Evolutionary conservation across 2,113 vertebrate species (phyloP).

Genomic region (Tachysurus vachellii): DNA sequence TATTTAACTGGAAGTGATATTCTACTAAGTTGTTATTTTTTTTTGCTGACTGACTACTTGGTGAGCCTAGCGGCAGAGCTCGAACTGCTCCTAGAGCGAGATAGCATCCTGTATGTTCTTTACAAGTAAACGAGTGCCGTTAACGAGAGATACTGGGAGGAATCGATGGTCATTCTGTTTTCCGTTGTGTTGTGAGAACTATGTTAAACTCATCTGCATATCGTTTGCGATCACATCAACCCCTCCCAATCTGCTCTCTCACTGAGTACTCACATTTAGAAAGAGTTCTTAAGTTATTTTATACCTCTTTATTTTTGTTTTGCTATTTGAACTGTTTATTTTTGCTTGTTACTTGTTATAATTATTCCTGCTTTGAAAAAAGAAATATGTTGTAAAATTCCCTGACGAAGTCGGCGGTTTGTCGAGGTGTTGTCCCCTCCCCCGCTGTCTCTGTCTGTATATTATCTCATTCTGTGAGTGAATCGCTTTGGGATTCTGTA

Average conservation of each 20-base stretch:
- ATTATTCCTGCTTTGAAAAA: slow-evolving; percentile 79
- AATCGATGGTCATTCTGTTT: slow-evolving; percentile 14
- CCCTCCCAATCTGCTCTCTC: slow-evolving; percentile 58
- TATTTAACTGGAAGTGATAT: slow-evolving; percentile 77
- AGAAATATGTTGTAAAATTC: slow-evolving; percentile 70
- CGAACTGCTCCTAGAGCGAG: slow-evolving; percentile 81
- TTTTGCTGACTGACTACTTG: slow-evolving; percentile 80
- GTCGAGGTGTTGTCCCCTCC: slow-evolving; percentile 15
- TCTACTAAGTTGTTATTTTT: slow-evolving; percentile 72
- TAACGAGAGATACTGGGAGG: slow-evolving; percentile 56
- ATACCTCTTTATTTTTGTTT: slow-evolving; percentile 84
- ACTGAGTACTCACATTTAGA: slow-evolving; percentile 68
- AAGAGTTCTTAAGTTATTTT: slow-evolving; percentile 99
- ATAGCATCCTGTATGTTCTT: slow-evolving; percentile 83
- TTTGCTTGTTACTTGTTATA: slow-evolving; percentile 83
- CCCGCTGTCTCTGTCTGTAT: slow-evolving; percentile 58
- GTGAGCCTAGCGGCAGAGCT: slow-evolving; percentile 78
- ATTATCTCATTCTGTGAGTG: slow-evolving; percentile 74
- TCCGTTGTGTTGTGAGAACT: slow-evolving; percentile 36
- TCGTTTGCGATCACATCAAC: slow-evolving; percentile 64
- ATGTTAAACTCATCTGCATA: slow-evolving; percentile 35
- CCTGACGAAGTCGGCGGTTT: slow-evolving; percentile 65
- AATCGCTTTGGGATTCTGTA: slow-evolving; percentile 80
- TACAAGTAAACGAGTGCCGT: slow-evolving; percentile 60
- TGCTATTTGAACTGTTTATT: slow-evolving; percentile 61